Conservation (phyloP, 2,888 invertebrate species). For the Dasypogon diadema region DNA sequence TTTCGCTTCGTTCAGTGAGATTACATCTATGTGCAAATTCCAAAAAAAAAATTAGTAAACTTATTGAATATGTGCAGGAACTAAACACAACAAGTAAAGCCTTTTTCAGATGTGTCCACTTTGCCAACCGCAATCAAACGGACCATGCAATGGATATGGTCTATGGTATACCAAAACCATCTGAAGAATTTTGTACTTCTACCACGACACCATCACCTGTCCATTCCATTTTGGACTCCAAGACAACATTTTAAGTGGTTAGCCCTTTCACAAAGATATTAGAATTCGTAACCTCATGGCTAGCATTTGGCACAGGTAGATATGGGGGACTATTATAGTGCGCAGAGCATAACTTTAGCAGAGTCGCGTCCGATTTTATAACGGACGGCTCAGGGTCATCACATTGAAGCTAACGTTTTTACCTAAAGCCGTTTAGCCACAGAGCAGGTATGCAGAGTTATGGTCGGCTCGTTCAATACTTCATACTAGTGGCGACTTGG, state of each 20-base stretch:
- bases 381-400: slow-evolving; percentile 55
- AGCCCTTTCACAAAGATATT: slow-evolving; percentile 39
- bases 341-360: neutral
- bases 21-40: too few relatives aligned
- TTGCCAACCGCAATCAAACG: slow-evolving; percentile 8
- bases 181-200: slow-evolving; percentile 6
- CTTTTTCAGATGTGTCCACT: too few relatives aligned
- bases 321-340: neutral
- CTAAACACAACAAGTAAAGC: too few relatives aligned
- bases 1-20: too few relatives aligned
- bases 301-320: slow-evolving; percentile 18
- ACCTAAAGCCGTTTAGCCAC: slow-evolving; percentile 50
- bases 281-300: slow-evolving; percentile 15
- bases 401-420: slow-evolving; percentile 53
- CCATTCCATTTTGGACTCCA: neutral
- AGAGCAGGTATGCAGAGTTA: slow-evolving; percentile 43
- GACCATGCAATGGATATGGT: neutral
- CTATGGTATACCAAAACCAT: slow-evolving; percentile 9
- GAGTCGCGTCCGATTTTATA: slow-evolving; percentile 46
- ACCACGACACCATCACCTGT: neutral
- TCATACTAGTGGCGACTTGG: slow-evolving; percentile 4
- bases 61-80: too few relatives aligned
- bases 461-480: slow-evolving; percentile 30
- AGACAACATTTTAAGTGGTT: neutral
- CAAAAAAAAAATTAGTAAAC: too few relatives aligned